Conservation (phyloP, 64 coral and sea anemone species). For the Porites australiensis region DNA sequence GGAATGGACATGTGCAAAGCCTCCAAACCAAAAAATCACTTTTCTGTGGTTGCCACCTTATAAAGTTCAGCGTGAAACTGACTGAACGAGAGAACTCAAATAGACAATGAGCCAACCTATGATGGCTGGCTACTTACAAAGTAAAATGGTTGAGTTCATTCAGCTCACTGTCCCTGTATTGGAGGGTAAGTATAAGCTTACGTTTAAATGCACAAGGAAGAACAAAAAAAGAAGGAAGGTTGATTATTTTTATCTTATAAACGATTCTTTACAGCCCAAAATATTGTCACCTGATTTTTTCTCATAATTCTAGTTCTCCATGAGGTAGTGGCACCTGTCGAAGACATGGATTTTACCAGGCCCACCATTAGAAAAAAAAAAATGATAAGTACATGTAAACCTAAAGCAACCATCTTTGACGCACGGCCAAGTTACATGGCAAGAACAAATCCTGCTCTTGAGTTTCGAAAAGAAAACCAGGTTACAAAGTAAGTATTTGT, state of each 20-base stretch:
- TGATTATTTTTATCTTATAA: slow-evolving; percentile 9
- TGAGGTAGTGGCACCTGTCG: slow-evolving; percentile 34
- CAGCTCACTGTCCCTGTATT: slow-evolving; percentile 44
- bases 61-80: slow-evolving; percentile 53
- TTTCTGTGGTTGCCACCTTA: not conserved
- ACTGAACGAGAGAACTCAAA: slow-evolving; percentile 41
- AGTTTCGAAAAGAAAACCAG: slow-evolving; percentile 51
- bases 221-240: slow-evolving; percentile 12
- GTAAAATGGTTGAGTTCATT: slow-evolving; percentile 39
- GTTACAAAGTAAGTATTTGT: slow-evolving; percentile 44
- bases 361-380: slow-evolving; percentile 39
- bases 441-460: not conserved
- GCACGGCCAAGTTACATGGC: slow-evolving; percentile 56
- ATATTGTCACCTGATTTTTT: not conserved
- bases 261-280: slow-evolving; percentile 9
- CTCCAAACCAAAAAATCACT: not conserved
- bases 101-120: slow-evolving; percentile 38
- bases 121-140: slow-evolving; percentile 53
- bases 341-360: slow-evolving; percentile 59
- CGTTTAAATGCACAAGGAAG: not conserved
- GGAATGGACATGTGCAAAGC: slow-evolving; percentile 45
- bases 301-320: not conserved
- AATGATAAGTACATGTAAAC: slow-evolving; percentile 50
- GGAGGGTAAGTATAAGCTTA: slow-evolving; percentile 12
- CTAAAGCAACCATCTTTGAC: slow-evolving; percentile 26